phyloP scores from a whole-genome alignment of 2,888 invertebrate genomes.

The Drosophila eohydei region DNA sequence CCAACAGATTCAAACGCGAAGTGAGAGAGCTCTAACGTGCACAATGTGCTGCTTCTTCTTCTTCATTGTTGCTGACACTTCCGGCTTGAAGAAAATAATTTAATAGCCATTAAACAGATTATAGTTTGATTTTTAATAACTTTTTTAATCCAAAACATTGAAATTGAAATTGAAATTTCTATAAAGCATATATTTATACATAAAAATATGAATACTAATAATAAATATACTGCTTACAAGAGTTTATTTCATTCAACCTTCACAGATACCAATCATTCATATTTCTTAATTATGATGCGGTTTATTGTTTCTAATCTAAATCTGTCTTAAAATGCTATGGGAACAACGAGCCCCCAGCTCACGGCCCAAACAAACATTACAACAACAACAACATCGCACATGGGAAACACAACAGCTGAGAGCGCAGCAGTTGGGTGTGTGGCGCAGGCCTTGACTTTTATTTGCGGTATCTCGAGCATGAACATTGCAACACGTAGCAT shows the following conservation, averaged over 20 bases:
- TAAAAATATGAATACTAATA: neutral
- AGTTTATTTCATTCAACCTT: slow-evolving; percentile 3
- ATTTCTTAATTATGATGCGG: slow-evolving; percentile 46
- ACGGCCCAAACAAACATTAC: slow-evolving; percentile 12
- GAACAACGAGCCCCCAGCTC: slow-evolving; percentile 37
- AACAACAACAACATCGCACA: slow-evolving; percentile 26
- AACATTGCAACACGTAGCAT: slow-evolving; percentile 70
- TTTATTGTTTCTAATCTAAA: slow-evolving; percentile 57
- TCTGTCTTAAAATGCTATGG: slow-evolving; percentile 44
- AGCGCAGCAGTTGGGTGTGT: neutral
- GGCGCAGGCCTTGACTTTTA: slow-evolving; percentile 60
- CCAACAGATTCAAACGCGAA: slow-evolving; percentile 39
- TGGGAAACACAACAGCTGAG: slow-evolving; percentile 38
- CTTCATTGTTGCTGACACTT: slow-evolving; percentile 40
- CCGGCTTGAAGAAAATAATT: slow-evolving; percentile 46
- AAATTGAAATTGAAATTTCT: neutral
- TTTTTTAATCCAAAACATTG: neutral
- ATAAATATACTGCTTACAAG: neutral
- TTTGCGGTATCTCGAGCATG: slow-evolving; percentile 55
- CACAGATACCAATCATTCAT: slow-evolving; percentile 39
- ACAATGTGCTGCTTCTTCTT: slow-evolving; percentile 18
- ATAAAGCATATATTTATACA: neutral
- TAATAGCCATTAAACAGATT: slow-evolving; percentile 43
- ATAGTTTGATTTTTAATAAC: neutral
- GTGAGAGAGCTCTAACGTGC: slow-evolving; percentile 28